Base-by-base conservation (phyloP, 2,797 vertebrate genomes). In the Diceros bicornis region DNA sequence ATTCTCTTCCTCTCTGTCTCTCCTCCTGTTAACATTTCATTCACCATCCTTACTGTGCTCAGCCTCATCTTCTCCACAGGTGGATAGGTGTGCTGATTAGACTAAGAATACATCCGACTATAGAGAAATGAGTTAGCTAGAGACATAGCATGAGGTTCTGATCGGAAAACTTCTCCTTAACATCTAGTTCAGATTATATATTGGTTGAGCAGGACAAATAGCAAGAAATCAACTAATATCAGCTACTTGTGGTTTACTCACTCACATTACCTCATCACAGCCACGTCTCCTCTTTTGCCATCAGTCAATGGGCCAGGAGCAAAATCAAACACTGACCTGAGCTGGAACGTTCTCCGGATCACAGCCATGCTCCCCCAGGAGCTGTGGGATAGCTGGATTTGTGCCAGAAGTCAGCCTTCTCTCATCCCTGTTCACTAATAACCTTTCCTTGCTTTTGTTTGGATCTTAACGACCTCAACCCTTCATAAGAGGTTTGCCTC, bases 251-350 rank as follows among this genome's bases (percentile, higher is more conserved):
- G 77, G 89, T 64, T 94, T 37, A 62, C n/a, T 52, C 57, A 93
- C 47, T 94, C 82, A 66, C 59, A 89, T 94, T 79, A 96, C 78
- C 81, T 94, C 75, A 96, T 61, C 78, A 92, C 6, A 93, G 68
- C 68, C n/a, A 91, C 37, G 78, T 59, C 41, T 93, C 47, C 59
- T 44, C 55, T 77, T n/a, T 57, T 32, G 57, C 72, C n/a, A 85
- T 88, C 57, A 86, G 66, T 85, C 93, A 96, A 8, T 68, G 91
- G 25, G 17, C 72, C 71, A 23, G 71, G 68, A 93, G 59, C 71
- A 95, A 95, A 89, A 59, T 59, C 92, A 82, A 92, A 88, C 18
- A 62, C 18, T 68, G 64, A 32, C 82, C 52, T 68, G 41, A 79
- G 71, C 34, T 41, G 82, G 20, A 81, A 55, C 9, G 6, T 17